Evolutionary conservation across 2,797 vertebrate species (phyloP), one percentile per base, ranked within the genome.

Genomic region (Danio choprae): DNA sequence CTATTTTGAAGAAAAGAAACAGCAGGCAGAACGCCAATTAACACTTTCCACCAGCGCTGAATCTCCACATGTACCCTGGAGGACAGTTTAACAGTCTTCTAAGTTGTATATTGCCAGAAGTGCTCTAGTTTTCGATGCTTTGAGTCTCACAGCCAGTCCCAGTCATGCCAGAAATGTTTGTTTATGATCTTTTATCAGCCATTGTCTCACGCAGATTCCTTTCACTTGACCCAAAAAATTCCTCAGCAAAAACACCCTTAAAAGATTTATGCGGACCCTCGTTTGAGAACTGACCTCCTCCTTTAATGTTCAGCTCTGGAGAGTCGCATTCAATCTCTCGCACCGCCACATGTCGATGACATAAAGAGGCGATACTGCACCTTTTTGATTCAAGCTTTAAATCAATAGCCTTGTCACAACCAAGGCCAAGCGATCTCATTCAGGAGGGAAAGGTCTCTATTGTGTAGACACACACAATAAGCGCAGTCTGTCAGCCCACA

Each of bases 341-440:
- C 46, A 46, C 15, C 13, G 38, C 67, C 36, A 64, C 20, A 80
- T 50, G 11, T 64, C 65, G 29, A 72, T 77, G 73, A 76, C 20
- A 73, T 1, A 46, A 16, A 77, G 59, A 58, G 60, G 22, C 55
- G 38, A 53, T 22, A 59, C 41, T 70, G 65, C 58, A 71, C 40
- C 50, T 80, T 75, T 83, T 74, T 80, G 65, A 76, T 77, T 62
- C 65, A 38, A 58, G 48, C 22, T 71, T 75, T 80, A 43, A 83
- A 83, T 80, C 82, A 67, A 80, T 80, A 75, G 13, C 72, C 77
- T 65, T 76, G 77, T 76, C 82, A 83, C 51, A 76, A 70, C 74
- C 72, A 67, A 72, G 72, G 72, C 82, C 74, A 79, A 71, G 72
- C 16, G 44, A 83, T 76, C 71, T 58, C 73, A 83, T 80, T 83